A percentile compares a stretch with the other conserved stretches of the same genome.
phyloP scores from a whole-genome alignment of 2,113 vertebrate species.

The Chloropsis hardwickii region DNA sequence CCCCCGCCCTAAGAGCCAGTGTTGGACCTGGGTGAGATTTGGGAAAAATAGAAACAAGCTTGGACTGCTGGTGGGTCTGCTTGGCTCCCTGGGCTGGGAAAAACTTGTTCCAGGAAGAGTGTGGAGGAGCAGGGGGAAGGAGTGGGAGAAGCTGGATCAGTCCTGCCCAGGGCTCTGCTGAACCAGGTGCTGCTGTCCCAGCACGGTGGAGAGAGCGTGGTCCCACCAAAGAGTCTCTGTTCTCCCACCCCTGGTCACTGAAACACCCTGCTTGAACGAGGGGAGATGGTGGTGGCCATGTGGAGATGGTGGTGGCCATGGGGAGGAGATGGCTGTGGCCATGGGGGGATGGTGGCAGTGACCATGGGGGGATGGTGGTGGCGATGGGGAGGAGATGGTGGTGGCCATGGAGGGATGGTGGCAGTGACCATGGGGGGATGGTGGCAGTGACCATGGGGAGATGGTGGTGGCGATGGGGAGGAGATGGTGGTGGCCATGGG shows the following conservation, averaged over 20 bases:
- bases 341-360: background rate
- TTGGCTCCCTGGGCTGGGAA: background rate
- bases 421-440: background rate
- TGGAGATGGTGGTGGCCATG: background rate
- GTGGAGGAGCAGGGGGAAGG: background rate
- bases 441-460: background rate
- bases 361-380: too few species aligned
- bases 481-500: too few species aligned
- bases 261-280: accelerated
- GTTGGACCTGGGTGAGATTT: background rate
- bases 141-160: background rate
- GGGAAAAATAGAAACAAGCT: background rate
- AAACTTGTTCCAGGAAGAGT: background rate
- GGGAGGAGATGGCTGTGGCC: background rate
- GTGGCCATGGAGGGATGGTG: background rate
- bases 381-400: background rate
- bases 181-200: accelerated
- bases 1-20: accelerated
- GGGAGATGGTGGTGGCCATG: background rate
- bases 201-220: accelerated
- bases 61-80: background rate
- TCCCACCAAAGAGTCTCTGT: accelerated
- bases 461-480: too few species aligned
- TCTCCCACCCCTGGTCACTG: accelerated
- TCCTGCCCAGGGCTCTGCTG: background rate